Base-by-base conservation (phyloP, 2,888 invertebrate species). In the Aproaerema taeniolella region DNA sequence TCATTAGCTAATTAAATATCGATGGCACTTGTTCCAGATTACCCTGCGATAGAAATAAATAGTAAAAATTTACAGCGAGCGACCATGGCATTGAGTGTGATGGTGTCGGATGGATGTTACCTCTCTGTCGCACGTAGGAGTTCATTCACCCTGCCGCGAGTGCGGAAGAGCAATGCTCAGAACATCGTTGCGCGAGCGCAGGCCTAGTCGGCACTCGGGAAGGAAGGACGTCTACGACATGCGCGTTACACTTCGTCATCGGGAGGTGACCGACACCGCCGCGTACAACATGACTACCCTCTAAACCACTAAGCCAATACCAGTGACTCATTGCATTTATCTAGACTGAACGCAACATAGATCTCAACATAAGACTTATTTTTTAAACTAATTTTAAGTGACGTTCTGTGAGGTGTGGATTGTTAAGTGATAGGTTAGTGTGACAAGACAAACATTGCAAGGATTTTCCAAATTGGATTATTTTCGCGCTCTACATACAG, bases 311-410 rank as follows among this genome's bases (percentile, higher is more conserved):
- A 61, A 41, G 33, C 31, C 60, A 59, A 69, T 65, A 69, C 61
- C 58, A 57, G 65, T 72, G 66, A 69, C 62, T 53, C 61, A 72
- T 70, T 74, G 72, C 75, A 76, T 75, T 75, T 74, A 73, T 61
- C 60, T 73, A 78, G 85, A 86, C 85, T 86, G 86, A 83, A 76
- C 68, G 83, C 66, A 85, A 85, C 85, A 55, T 72, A 79, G 86
- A 86, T 86, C 86, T 86, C 85, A 86, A 75, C 58, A 73, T 66
- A 85, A 86, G 86, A 85, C 86, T 86, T 76, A 77, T 58, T 77
- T 74, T 76, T 58, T 56, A 52, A 50, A 43, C 48, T 67, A 67
- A 58, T 68, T 64, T 74, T 83, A 76, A 82, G 83, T 83, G 83
- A 76, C 75, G 57, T 71, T 70, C 50, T 48, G 80, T 81, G 83